Evolutionary conservation across 2,888 invertebrate genomes (phyloP), one percentile per base, ranked within the genome.

Genomic region (Machimus rusticus): DNA sequence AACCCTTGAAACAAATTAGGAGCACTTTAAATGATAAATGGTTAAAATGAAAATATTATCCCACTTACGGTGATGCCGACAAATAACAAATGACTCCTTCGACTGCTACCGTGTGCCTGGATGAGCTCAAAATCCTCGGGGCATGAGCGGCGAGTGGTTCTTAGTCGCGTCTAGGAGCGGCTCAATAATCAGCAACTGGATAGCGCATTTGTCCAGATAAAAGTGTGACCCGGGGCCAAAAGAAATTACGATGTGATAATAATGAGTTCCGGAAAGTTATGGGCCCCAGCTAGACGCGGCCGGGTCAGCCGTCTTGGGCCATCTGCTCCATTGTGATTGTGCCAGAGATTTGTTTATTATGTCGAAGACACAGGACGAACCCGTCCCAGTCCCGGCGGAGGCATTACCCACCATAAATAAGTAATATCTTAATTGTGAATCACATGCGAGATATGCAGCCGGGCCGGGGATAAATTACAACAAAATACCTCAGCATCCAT

Each of bases 381-480:
- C 37, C 23, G 66, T 28, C 39, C 9, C 66, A 51, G 79, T 14
- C 46, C 74, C 39, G 74, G 37, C 74, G 12, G 19, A 74, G 74
- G 46, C 34, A 74, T 74, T 85, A 74, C 74, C 86, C 66, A 86
- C 31, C 66, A 79, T 86, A 86, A 86, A 86, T 86, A 86, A 66
- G 86, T 57, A 86, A 86, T 86, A 86, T 86, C 86, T 86, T 86
- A 86, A 86, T 86, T 86, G 86, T 79, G 74, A 79, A 86, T 86
- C 86, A 86, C 86, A 86, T 79, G 43, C 86, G 46, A 86, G 57
- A 86, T 79, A 78, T 78, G 78, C 57, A 51, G 37, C 39, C 23
- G 4, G 86, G 66, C 37, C 37, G 78, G 34, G 86, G 86, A 78
- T 86, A 86, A 86, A 86, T 86, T 86, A 86, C 78, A 77, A 86